Evolutionary conservation across 2,113 vertebrate species (phyloP).

Genomic region (Sitta europaea): DNA sequence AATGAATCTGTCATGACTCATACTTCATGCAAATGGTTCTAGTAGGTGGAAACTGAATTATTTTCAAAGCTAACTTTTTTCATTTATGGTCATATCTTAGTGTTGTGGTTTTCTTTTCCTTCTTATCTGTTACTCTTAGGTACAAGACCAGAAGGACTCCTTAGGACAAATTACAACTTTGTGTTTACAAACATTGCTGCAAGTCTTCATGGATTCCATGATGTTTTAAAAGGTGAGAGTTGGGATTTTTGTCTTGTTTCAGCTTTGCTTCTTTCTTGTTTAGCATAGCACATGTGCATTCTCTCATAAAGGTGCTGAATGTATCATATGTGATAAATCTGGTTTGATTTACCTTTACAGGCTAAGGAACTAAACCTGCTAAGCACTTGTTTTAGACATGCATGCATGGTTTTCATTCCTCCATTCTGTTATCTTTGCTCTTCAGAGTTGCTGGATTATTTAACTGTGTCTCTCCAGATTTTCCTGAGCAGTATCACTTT

Average conservation of each 20-base stretch:
- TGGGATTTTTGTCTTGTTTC: background rate
- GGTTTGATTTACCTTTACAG: background rate
- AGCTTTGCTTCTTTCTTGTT: background rate
- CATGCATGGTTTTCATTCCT: background rate
- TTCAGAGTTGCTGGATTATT: background rate
- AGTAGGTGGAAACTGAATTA: background rate
- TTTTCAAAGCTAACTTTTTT: background rate
- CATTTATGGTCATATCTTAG: background rate
- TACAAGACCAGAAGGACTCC: conserved; percentile 81
- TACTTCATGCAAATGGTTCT: background rate
- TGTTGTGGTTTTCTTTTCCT: background rate
- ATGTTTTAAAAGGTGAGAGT: conserved; percentile 85
- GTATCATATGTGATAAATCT: background rate
- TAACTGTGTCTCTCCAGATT: background rate
- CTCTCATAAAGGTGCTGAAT: background rate
- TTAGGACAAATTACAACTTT: conserved; percentile 83
- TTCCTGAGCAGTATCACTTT: background rate
- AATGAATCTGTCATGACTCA: background rate
- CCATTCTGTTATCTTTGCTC: background rate
- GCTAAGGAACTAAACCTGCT: background rate
- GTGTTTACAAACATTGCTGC: conserved; percentile 88
- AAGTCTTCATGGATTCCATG: conserved; percentile 87
- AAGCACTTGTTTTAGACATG: background rate
- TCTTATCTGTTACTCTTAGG: conserved; percentile 44
- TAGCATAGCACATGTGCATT: fast-evolving